Evolutionary conservation across 2,113 vertebrate species (phyloP).

Genomic region (Dasypus novemcinctus): DNA sequence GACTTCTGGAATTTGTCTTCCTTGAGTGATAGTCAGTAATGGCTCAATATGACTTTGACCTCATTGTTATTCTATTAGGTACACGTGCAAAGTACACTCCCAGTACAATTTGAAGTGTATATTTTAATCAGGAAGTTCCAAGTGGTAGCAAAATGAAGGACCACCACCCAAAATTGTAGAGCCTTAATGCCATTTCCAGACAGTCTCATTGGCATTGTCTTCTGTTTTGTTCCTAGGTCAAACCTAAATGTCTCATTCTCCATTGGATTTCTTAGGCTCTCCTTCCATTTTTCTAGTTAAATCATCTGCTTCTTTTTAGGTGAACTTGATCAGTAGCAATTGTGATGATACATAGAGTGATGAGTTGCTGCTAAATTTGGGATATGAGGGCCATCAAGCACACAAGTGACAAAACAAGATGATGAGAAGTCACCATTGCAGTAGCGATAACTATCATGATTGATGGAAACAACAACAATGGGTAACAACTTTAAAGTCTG

Average conservation of each 20-base stretch:
- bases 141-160: background rate
- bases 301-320: background rate
- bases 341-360: background rate
- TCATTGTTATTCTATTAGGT: conserved; percentile 50
- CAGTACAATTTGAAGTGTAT: conserved; percentile 19
- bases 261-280: background rate
- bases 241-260: background rate
- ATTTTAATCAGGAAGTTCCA: conserved; percentile 43
- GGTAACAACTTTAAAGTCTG: background rate
- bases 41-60: background rate
- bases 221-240: background rate
- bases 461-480: background rate
- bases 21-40: background rate
- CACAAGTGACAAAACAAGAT: background rate
- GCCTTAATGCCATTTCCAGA: background rate
- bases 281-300: background rate
- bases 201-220: background rate
- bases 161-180: background rate
- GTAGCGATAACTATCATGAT: accelerated
- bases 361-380: background rate
- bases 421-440: background rate
- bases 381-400: background rate
- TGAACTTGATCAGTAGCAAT: background rate
- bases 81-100: background rate
- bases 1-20: background rate